phyloP scores from a whole-genome alignment of 1,140 invertebrate species.

The Onthophagus taurus region DNA sequence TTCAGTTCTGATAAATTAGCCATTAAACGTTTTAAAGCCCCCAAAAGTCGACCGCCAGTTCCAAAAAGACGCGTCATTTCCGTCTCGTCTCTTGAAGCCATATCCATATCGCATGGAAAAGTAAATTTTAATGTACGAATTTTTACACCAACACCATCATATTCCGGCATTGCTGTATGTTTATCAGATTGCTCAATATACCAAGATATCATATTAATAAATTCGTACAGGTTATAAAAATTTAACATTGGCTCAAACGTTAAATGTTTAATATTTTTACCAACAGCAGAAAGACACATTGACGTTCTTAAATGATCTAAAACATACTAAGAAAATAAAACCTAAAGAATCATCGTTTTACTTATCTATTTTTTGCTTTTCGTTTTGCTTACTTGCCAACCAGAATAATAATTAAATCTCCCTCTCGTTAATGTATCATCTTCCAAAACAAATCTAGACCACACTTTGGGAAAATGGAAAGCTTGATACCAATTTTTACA shows the following conservation, averaged over 20 bases:
- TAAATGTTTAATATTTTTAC: constrained; percentile 54
- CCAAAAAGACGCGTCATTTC: constrained; percentile 57
- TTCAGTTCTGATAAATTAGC: constrained; percentile 54
- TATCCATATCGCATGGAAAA: constrained; percentile 73
- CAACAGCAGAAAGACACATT: constrained; percentile 60
- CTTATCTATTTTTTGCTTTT: constrained; percentile 1
- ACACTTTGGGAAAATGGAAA: constrained; percentile 65
- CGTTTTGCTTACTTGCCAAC: constrained; percentile 57
- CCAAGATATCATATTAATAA: constrained; percentile 71
- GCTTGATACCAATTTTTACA: constrained; percentile 59
- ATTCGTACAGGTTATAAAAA: constrained; percentile 77
- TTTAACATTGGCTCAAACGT: constrained; percentile 67
- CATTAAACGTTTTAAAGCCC: constrained; percentile 61
- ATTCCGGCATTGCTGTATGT: constrained; percentile 28
- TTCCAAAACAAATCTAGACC: constrained; percentile 61
- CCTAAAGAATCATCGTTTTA: too few species aligned
- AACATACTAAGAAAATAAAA: constrained; percentile 50
- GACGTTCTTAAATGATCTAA: constrained; percentile 67
- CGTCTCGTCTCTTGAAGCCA: constrained; percentile 46
- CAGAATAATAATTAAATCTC: constrained; percentile 73
- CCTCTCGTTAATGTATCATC: constrained; percentile 65
- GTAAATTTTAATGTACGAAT: constrained; percentile 61
- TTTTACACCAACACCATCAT: constrained; percentile 44
- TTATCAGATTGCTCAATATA: constrained; percentile 46
- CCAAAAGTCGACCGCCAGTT: constrained; percentile 64